Base-by-base conservation (phyloP, 2,113 vertebrate genomes). In the Clupea harengus region DNA sequence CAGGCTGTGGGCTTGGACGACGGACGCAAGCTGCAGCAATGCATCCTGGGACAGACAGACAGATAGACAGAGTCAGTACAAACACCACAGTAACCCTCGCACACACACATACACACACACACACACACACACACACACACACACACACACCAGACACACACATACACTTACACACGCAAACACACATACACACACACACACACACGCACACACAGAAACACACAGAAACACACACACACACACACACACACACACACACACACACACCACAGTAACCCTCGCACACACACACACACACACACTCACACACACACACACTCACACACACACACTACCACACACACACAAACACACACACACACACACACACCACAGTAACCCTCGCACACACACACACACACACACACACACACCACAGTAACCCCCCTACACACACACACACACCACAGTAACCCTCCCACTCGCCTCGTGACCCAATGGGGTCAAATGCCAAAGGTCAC, bases 11-110 rank as follows among this genome's bases (percentile, higher is more conserved):
- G 85, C 44, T 1, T 96, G 94, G 72, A 96, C 92, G 0, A 91
- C 89, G 0, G 96, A 94, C 0, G 96, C 95, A 44, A 97, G 90
- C 85, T 87, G 94, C 89, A 97, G 93, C 89, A 97, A 89, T 54
- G 94, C 95, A 82, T 96, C 95, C 96, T 96, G 91, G 32, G 92
- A 91, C 86, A 89, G 85, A 90, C 64, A 86, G 3, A 67, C 60
- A 67, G 22, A 67, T 39, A n/a, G 1, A 8, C 60, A 67, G 22
- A 67, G 22, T 25, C 4, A 67, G 52, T 47, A 47, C 46, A 47
- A 1, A 47, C 46, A 47, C 46, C 54, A 57, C 44, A 72, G 39
- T 39, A 39, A 39, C 39, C 39, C 39, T 39, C 2, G 39, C 81
- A 82, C 85, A 83, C 28, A 47, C 49, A 49, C 81, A 49, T 45